Base-by-base conservation (phyloP, 2,113 vertebrate genomes). In the Eleginops maclovinus region DNA sequence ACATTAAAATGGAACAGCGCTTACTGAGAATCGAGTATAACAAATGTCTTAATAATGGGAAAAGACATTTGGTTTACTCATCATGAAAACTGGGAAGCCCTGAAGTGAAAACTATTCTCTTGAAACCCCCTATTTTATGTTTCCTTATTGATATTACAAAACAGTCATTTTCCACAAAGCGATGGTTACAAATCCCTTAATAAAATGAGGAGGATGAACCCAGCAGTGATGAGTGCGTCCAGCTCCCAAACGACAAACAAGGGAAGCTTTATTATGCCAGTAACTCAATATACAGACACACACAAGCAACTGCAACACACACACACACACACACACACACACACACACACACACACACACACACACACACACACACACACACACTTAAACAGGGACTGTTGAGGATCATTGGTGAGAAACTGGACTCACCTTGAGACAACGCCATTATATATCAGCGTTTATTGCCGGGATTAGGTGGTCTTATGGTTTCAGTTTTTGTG, bases 211-310 rank as follows among this genome's bases (percentile, higher is more conserved):
- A 49, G 41, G 54, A 80, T 75, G 50, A 81, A 64, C 82, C 53
- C 40, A 70, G 68, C 0, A 0, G 47, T 36, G 58, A 85, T 54
- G 81, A 79, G 60, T 1, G 28, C 63, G 54, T 46, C 43, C 66
- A 55, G 67, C 71, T 78, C 77, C 72, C 70, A 74, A 43, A 79
- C 62, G 70, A 77, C 73, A 75, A 85, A 82, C 68, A 72, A 72
- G 69, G 55, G 16, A 41, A 47, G 62, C 68, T 82, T 83, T 75
- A 83, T 75, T 74, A 84, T 26, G 72, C 73, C 79, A 53, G 70
- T 58, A 70, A 81, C 26, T 75, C 73, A 75, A 81, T 85, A 62
- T 44, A 75, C 28, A 75, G 56, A 82, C 59, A 21, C 4, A 2
- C 14, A 75, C 55, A 70, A 36, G 66, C 53, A 71, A 66, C 22